Conservation (phyloP, 2,113 vertebrate genomes). For the Donacobius atricapilla region DNA sequence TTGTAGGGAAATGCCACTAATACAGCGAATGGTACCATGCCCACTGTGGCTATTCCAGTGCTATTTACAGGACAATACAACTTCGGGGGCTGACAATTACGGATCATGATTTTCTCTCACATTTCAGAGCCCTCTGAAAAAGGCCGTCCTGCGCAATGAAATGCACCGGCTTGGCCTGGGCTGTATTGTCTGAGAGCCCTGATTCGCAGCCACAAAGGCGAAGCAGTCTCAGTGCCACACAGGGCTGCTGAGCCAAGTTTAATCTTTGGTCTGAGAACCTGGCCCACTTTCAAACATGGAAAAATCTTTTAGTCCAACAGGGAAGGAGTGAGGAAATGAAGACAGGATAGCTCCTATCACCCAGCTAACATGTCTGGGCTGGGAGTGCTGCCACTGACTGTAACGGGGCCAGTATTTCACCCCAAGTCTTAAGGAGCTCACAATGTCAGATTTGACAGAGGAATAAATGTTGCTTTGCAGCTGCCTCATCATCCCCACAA, state of each 20-base stretch:
- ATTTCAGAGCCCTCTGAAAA: constrained; percentile 13
- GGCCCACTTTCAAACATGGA: constrained; percentile 35
- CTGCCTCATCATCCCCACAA: constrained; percentile 54
- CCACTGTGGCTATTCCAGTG: neutral
- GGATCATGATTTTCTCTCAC: neutral
- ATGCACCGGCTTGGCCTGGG: neutral
- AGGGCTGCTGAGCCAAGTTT: constrained; percentile 36
- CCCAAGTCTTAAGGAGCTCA: constrained; percentile 36
- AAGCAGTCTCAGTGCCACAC: constrained; percentile 45
- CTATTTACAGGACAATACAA: neutral
- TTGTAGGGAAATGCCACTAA: neutral
- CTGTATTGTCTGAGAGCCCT: constrained; percentile 2
- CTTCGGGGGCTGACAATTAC: neutral
- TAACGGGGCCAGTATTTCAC: constrained; percentile 25
- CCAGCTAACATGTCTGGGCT: constrained; percentile 46
- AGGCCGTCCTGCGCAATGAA: neutral
- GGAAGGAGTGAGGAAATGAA: constrained; percentile 57
- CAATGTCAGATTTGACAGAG: neutral
- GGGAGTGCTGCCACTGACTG: constrained; percentile 46
- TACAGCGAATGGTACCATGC: neutral
- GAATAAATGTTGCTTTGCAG: constrained; percentile 28
- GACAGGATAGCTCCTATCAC: constrained; percentile 39
- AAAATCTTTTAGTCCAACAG: neutral
- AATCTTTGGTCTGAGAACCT: constrained; percentile 41
- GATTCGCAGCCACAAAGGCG: constrained; percentile 14